Conservation (phyloP, 2,797 vertebrate genomes). For the Sebastolobus altivelis region DNA sequence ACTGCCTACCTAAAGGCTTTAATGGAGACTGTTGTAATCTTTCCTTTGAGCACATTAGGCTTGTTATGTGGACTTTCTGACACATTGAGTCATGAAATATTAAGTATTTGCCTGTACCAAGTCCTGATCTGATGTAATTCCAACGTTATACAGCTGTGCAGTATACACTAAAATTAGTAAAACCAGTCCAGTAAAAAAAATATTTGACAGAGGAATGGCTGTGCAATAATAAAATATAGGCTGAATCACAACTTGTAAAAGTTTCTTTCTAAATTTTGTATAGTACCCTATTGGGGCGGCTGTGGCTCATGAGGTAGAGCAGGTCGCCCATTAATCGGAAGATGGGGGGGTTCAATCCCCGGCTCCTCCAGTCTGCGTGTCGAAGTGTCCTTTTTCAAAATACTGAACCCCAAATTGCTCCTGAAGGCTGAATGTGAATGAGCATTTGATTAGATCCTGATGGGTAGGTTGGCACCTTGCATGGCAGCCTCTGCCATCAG, state of each 20-base stretch:
- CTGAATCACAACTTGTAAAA: neutral
- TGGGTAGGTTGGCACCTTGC: no score
- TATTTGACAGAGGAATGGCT: neutral
- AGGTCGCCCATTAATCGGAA: no score
- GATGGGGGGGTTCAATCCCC: no score
- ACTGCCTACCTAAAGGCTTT: slow-evolving; percentile 15
- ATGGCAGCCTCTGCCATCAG: no score
- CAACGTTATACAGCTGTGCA: neutral
- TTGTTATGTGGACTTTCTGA: neutral
- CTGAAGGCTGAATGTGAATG: no score
- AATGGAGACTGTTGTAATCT: neutral
- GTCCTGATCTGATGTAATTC: neutral
- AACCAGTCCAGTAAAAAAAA: neutral
- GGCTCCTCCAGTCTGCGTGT: no score
- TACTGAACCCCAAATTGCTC: no score
- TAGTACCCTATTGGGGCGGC: no score
- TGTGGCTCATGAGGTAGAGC: no score
- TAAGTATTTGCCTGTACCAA: neutral
- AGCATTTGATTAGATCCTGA: no score
- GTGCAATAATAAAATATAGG: neutral
- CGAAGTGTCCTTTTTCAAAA: no score
- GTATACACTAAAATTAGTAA: neutral
- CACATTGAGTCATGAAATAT: slow-evolving; percentile 1
- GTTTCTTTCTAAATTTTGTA: neutral
- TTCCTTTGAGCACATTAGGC: neutral